phyloP scores from a whole-genome alignment of 2,797 vertebrate genomes.

The Intellagama lesueurii region DNA sequence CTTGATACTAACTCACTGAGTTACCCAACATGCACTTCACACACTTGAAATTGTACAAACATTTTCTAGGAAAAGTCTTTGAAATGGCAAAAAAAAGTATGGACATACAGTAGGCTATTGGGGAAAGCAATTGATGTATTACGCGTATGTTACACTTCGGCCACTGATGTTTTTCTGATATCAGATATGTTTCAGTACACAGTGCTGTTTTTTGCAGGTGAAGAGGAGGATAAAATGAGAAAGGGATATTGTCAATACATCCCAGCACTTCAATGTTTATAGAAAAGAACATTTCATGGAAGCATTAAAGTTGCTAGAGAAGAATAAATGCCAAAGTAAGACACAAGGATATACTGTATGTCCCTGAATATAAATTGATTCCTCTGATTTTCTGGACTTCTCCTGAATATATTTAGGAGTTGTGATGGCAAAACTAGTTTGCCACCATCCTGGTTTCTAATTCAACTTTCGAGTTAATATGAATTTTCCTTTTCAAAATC shows the following conservation, averaged over 20 bases:
- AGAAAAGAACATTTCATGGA: slow-evolving; percentile 48
- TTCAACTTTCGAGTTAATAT: not conserved
- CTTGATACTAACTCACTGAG: too few relatives aligned
- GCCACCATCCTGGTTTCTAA: not conserved
- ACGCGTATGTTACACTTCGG: not conserved
- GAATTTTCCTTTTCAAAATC: too few relatives aligned
- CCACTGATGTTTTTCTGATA: not conserved
- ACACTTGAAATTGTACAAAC: not conserved
- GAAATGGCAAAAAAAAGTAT: not conserved
- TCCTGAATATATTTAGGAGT: slow-evolving; percentile 10
- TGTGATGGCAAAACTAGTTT: not conserved
- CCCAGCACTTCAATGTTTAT: slow-evolving; percentile 27
- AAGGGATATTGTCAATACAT: slow-evolving; percentile 2
- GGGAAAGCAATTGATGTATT: not conserved
- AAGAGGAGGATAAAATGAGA: slow-evolving; percentile 8
- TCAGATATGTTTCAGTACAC: not conserved
- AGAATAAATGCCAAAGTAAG: slow-evolving; percentile 52
- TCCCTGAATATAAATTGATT: slow-evolving; percentile 22
- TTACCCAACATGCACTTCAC: not conserved
- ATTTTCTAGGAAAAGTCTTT: not conserved
- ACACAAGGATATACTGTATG: slow-evolving; percentile 25
- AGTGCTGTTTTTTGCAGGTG: slow-evolving; percentile 25
- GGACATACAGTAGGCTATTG: not conserved
- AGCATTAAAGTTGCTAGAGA: slow-evolving; percentile 44
- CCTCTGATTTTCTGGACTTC: not conserved